Evolutionary conservation across 1,140 invertebrate genomes (phyloP).

Genomic region (Drosophila cardini): DNA sequence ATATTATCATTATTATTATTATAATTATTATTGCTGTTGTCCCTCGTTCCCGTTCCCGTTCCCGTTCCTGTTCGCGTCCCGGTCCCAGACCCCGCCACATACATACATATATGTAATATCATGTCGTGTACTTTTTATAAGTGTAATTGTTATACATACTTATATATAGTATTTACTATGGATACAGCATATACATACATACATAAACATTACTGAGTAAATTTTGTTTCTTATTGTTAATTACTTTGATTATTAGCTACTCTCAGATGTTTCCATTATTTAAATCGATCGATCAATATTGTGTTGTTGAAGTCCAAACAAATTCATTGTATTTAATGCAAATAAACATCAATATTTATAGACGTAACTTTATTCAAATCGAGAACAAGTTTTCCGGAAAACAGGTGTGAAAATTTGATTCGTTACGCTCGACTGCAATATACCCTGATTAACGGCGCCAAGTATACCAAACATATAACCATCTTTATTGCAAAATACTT

Average conservation of each 20-base stretch:
- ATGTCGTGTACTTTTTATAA: constrained; percentile 72
- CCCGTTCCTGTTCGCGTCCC: background rate
- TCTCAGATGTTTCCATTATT: background rate
- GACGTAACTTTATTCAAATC: constrained; percentile 4
- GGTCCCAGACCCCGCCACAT: constrained; percentile 4
- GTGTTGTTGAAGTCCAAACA: constrained; percentile 23
- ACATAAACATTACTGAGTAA: constrained; percentile 28
- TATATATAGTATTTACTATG: constrained; percentile 41
- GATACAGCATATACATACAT: constrained; percentile 28
- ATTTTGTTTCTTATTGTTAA: constrained; percentile 31
- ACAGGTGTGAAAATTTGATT: too few species aligned
- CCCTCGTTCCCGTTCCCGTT: constrained; percentile 8
- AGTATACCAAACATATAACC: too few species aligned
- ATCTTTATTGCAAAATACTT: too few species aligned
- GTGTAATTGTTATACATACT: constrained; percentile 79
- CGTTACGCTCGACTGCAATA: too few species aligned
- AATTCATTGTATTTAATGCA: constrained; percentile 34
- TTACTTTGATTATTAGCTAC: constrained; percentile 10
- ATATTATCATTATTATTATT: constrained; percentile 41
- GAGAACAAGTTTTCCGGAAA: background rate
- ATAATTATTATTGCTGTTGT: constrained; percentile 49
- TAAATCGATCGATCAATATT: constrained; percentile 15
- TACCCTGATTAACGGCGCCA: too few species aligned
- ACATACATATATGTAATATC: constrained; percentile 54
- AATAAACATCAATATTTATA: constrained; percentile 51